These are phyloP conservation scores for Chrysolina oricalcia DNA, from an alignment of 2,888 invertebrate species.

Conservation along the genomic window DNA sequence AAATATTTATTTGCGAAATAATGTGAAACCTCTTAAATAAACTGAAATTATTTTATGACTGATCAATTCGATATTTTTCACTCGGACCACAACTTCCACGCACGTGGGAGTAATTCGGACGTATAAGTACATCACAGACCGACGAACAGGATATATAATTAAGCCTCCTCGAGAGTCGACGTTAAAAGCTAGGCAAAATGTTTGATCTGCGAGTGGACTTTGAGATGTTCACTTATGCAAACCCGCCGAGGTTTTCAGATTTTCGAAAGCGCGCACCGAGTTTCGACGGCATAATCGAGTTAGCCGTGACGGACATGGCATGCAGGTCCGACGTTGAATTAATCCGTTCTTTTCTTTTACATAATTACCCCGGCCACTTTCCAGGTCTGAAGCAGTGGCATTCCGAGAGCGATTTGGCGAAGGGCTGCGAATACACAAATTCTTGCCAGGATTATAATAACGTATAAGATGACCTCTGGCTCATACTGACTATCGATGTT, in stretches of 20 bases:
- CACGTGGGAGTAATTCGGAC: neutral
- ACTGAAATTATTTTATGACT: too few species aligned
- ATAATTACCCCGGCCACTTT: constrained; percentile 31
- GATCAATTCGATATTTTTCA: neutral
- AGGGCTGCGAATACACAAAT: too few species aligned
- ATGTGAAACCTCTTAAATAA: too few species aligned
- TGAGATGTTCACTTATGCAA: constrained; percentile 60
- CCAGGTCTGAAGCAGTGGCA: neutral
- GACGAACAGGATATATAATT: constrained; percentile 40
- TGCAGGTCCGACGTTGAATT: constrained; percentile 62
- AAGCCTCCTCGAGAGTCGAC: constrained; percentile 45
- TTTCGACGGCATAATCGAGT: constrained; percentile 63
- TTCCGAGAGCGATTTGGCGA: neutral
- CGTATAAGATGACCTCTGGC: too few species aligned
- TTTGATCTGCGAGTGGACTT: constrained; percentile 52
- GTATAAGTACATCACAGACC: constrained; percentile 8
- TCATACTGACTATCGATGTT: too few species aligned
- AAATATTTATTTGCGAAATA: too few species aligned
- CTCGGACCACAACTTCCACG: neutral
- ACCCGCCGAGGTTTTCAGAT: constrained; percentile 64
- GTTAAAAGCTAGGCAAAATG: constrained; percentile 53
- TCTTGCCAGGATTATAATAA: too few species aligned
- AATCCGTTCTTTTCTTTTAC: constrained; percentile 69
- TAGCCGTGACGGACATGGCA: constrained; percentile 33
- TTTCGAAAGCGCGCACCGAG: constrained; percentile 55